phyloP scores from a whole-genome alignment of 2,888 invertebrate species.

The Conus canariensis region DNA sequence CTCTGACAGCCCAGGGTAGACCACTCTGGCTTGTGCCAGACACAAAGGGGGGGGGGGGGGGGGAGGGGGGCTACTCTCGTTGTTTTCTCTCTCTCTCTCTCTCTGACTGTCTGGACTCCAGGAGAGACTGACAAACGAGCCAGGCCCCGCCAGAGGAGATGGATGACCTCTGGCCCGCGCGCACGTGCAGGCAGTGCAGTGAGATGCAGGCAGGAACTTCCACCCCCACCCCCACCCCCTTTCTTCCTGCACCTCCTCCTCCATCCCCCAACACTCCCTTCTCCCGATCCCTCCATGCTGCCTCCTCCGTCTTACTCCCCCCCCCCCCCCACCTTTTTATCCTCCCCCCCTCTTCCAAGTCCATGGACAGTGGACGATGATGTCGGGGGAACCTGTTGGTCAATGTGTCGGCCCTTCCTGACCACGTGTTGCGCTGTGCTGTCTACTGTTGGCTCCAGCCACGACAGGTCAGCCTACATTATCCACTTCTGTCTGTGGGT shows the following conservation, averaged over 20 bases:
- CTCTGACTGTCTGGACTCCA: not conserved
- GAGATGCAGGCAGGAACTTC: not conserved
- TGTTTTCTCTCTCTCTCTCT: not conserved
- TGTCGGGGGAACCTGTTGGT: too few species aligned
- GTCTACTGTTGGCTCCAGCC: too few species aligned
- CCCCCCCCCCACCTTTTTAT: too few species aligned
- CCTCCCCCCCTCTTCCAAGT: not conserved
- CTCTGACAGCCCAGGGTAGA: slow-evolving; percentile 43
- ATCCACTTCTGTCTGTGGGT: too few species aligned
- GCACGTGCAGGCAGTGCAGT: not conserved
- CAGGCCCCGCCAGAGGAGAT: not conserved
- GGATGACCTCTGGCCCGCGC: not conserved
- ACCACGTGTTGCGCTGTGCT: too few species aligned
- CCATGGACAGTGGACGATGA: too few species aligned
- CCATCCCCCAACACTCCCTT: too few species aligned
- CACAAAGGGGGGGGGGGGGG: slow-evolving; percentile 13
- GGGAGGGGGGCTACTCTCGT: too few species aligned
- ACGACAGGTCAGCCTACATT: too few species aligned
- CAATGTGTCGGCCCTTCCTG: too few species aligned
- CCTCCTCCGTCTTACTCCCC: not conserved
- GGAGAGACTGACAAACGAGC: slow-evolving; percentile 28
- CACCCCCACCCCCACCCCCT: too few species aligned
- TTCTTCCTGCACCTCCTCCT: too few species aligned
- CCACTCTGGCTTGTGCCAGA: slow-evolving; percentile 17
- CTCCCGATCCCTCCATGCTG: not conserved